phyloP scores from a whole-genome alignment of 92 coral and sea anemone genomes.

The Pocillopora meandrina region DNA sequence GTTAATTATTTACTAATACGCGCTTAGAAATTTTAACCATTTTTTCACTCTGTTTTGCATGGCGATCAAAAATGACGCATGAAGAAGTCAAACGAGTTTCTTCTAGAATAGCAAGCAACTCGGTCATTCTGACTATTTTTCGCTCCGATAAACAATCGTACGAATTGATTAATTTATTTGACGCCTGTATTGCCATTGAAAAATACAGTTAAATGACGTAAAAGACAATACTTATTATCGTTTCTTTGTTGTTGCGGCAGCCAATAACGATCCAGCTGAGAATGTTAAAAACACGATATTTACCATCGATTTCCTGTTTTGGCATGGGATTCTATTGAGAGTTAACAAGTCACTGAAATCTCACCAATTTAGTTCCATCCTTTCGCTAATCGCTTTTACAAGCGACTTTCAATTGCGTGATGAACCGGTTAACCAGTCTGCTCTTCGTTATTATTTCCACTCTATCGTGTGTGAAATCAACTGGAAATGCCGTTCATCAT shows the following conservation, averaged over 20 bases:
- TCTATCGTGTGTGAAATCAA: background rate
- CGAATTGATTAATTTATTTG: too few relatives aligned
- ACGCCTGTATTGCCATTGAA: too few relatives aligned
- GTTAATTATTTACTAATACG: too few relatives aligned
- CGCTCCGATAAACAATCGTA: too few relatives aligned
- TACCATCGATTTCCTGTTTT: conserved; percentile 13
- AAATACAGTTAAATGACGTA: too few relatives aligned
- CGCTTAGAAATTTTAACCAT: too few relatives aligned
- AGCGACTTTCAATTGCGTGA: background rate
- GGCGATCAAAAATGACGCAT: too few relatives aligned
- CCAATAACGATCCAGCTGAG: conserved; percentile 13
- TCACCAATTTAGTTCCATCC: background rate
- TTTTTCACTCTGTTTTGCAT: too few relatives aligned
- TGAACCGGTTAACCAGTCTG: background rate
- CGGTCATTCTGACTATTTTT: too few relatives aligned
- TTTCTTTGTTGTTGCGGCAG: background rate
- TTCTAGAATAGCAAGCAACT: too few relatives aligned
- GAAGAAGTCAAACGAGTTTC: too few relatives aligned
- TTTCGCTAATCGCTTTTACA: background rate
- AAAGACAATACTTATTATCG: too few relatives aligned
- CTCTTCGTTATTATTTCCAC: background rate
- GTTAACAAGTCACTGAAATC: background rate
- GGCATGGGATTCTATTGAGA: background rate
- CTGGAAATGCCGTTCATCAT: conserved; percentile 9
- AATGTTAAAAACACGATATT: background rate